Evolutionary conservation across 2,797 vertebrate species (phyloP), one percentile per base, ranked within the genome.

Genomic region (Syndactyla subalaris): DNA sequence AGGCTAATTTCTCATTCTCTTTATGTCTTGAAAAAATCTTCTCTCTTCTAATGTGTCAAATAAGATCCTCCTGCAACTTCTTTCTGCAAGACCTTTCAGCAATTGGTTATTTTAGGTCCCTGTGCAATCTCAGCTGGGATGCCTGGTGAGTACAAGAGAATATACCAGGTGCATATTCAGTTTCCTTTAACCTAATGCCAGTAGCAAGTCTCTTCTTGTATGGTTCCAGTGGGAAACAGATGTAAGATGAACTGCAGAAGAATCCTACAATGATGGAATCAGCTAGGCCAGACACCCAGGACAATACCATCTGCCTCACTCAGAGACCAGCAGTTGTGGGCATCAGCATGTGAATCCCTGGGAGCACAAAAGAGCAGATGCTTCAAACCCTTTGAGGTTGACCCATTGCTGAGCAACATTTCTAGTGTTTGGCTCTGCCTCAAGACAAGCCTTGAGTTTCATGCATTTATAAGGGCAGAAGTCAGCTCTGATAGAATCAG

Each of bases 401-500:
- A 95, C 95, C 95, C 78, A 94, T 83, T 68, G 84, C 88, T 92
- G 78, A 92, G 80, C 90, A 97, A 89, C 13, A 2, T 93, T 90
- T 93, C 81, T 71, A 87, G 54, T 46, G 57, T 63, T 94, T 96
- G 95, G 91, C 88, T 84, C 81, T 93, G 67, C 49, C 88, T 92
- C 94, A 74, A 94, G 94, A 97, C 83, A 92, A 94, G 57, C 57
- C 45, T 94, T 89, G 74, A 93, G 95, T 95, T 96, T 93, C 91
- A 62, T n/a, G 46, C 86, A 71, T 95, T 88, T 94, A 88, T 83
- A 96, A 96, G 92, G 91, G 93, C 93, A 96, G 91, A 95, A 96
- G 91, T 94, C 89, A 94, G 86, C 68, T 92, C 94, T 82, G 96
- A 96, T 96, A 96, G 88, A 94, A 97, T 97, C 96, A 96, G 92